Percentiles rank a stretch among this genome's conserved stretches.
Conservation (phyloP, 2,797 vertebrate species). For the Syngnathus rostellatus region DNA sequence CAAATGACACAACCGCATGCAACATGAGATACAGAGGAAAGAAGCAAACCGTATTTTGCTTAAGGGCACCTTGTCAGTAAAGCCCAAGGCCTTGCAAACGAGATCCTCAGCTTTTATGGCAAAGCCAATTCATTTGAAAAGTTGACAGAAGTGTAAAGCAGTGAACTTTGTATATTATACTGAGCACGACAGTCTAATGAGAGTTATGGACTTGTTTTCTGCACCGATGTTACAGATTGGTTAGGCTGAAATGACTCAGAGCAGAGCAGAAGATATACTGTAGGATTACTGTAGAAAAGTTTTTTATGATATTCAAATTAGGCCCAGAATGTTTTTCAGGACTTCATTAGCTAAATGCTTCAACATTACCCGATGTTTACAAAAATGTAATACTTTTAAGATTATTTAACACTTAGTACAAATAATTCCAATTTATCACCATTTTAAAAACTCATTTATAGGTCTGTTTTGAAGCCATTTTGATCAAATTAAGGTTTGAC, state of each 20-base stretch:
- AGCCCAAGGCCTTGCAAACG: background rate
- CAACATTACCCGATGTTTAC: background rate
- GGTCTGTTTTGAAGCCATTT: background rate
- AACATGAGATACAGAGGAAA: background rate
- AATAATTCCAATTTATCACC: background rate
- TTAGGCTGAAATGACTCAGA: background rate
- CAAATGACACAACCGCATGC: background rate
- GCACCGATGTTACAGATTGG: background rate
- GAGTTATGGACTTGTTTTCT: background rate
- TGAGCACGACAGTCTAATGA: background rate
- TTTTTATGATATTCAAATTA: background rate
- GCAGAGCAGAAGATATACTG: background rate
- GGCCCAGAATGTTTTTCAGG: background rate
- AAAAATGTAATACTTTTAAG: no score
- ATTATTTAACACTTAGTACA: background rate
- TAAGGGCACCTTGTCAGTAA: background rate
- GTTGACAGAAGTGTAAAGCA: background rate
- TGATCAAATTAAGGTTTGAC: background rate
- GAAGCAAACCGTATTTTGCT: background rate
- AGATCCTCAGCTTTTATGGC: background rate
- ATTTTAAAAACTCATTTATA: background rate
- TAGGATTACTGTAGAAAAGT: background rate
- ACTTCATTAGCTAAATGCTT: no score
- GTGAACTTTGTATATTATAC: background rate
- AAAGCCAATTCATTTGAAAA: background rate